Evolutionary conservation across 1,140 invertebrate genomes (phyloP).

Genomic region (Drosophila saltans): DNA sequence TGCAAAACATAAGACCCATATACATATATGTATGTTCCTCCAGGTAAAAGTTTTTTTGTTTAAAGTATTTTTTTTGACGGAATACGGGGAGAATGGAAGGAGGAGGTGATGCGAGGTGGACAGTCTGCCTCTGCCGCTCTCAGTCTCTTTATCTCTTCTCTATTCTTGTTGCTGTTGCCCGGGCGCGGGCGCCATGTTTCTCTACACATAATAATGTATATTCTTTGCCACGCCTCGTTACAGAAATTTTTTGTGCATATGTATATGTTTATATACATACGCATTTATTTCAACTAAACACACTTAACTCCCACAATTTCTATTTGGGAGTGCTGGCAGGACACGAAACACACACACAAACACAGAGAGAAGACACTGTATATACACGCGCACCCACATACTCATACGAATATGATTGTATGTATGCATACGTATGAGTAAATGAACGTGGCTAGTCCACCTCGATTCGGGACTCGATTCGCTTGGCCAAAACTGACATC

Average conservation of each 20-base stretch:
- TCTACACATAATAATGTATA: conserved; percentile 14
- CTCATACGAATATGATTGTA: no score
- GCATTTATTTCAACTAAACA: conserved; percentile 5
- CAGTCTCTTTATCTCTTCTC: not conserved
- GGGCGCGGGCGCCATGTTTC: conserved; percentile 23
- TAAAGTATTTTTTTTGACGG: not conserved
- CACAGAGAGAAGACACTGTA: not conserved
- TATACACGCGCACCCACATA: not conserved
- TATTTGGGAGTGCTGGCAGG: not conserved
- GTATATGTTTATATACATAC: conserved; percentile 1
- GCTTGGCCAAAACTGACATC: conserved; percentile 13
- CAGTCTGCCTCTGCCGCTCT: not conserved
- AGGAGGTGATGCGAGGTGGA: not conserved
- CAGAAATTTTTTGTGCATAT: conserved; percentile 15
- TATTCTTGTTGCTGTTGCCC: conserved; percentile 13
- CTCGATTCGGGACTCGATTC: conserved; percentile 12
- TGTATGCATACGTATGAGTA: not conserved
- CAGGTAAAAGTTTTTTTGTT: not conserved
- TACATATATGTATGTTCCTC: not conserved
- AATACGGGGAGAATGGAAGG: not conserved
- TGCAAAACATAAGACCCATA: not conserved
- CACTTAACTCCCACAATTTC: conserved; percentile 10
- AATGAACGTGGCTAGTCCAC: conserved; percentile 8
- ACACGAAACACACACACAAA: not conserved
- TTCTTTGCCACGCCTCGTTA: conserved; percentile 15